phyloP scores from a whole-genome alignment of 2,797 vertebrate species.

The Periophthalmus magnuspinnatus region DNA sequence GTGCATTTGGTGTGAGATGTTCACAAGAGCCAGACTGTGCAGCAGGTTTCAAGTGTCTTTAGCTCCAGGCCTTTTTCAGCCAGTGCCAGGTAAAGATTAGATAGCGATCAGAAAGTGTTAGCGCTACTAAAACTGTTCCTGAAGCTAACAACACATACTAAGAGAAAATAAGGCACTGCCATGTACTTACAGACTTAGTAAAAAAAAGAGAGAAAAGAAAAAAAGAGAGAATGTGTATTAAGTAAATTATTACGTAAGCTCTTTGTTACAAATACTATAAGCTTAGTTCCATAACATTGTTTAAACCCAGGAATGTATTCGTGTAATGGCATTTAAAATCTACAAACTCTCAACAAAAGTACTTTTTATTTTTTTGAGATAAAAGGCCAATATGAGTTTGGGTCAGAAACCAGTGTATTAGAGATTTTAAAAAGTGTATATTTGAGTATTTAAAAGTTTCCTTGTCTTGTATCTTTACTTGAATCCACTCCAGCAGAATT shows the following conservation, averaged over 20 bases:
- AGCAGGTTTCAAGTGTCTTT: constrained; percentile 81
- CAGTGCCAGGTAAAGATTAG: constrained; percentile 81
- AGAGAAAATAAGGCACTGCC: constrained; percentile 54
- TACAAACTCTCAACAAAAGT: not conserved
- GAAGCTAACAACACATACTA: constrained; percentile 65
- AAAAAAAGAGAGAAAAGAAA: no score
- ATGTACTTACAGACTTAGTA: constrained; percentile 57
- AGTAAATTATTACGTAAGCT: constrained; percentile 37
- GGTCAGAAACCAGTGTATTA: not conserved
- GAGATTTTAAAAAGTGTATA: not conserved
- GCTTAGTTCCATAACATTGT: not conserved
- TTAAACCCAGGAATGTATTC: not conserved
- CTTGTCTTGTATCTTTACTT: not conserved
- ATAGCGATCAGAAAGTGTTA: constrained; percentile 82
- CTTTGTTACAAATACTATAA: not conserved
- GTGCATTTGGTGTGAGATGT: constrained; percentile 70
- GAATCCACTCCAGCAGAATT: not conserved
- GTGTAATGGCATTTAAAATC: not conserved
- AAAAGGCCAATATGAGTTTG: not conserved
- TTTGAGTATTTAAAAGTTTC: not conserved
- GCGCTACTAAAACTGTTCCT: constrained; percentile 68
- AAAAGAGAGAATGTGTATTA: constrained; percentile 15
- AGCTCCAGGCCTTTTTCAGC: constrained; percentile 77
- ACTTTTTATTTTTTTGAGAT: not conserved
- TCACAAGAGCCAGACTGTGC: constrained; percentile 75